Conservation (phyloP, 2,888 invertebrate species). For the Heteropelma amictum region DNA sequence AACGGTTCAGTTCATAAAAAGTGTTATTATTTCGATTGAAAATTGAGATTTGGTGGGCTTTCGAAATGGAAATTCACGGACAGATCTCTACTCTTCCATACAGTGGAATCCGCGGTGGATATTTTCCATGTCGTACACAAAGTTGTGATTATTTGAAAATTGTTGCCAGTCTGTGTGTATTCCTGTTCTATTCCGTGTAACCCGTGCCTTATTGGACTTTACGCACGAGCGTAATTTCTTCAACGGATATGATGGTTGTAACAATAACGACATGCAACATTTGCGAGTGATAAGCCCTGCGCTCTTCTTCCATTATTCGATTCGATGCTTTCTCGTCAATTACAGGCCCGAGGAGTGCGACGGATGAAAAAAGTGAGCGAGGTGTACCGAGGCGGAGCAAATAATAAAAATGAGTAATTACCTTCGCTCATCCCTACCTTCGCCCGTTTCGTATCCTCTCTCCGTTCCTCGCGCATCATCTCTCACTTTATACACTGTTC, state of each 20-base stretch:
- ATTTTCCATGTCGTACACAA: too few species aligned
- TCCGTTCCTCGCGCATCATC: not conserved
- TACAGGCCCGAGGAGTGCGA: conserved; percentile 14
- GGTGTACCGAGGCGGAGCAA: conserved; percentile 70
- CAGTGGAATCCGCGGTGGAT: too few species aligned
- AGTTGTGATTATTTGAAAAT: too few species aligned
- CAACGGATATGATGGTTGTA: not conserved
- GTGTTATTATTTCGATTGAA: too few species aligned
- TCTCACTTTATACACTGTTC: not conserved
- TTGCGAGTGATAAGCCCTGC: not conserved
- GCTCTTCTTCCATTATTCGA: not conserved
- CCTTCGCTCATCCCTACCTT: conserved; percentile 73
- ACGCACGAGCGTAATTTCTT: not conserved
- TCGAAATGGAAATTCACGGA: too few species aligned
- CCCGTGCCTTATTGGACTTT: not conserved
- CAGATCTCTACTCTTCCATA: too few species aligned
- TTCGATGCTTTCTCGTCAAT: conserved; percentile 5
- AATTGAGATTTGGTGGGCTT: too few species aligned
- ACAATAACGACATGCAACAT: not conserved
- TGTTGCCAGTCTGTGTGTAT: too few species aligned
- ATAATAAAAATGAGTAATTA: conserved; percentile 78
- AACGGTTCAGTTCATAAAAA: too few species aligned
- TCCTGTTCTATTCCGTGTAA: too few species aligned
- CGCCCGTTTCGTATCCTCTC: conserved; percentile 8
- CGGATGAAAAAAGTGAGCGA: conserved; percentile 3